phyloP scores from a whole-genome alignment of 92 coral and sea anemone genomes.

The Epizoanthus fatuus region DNA sequence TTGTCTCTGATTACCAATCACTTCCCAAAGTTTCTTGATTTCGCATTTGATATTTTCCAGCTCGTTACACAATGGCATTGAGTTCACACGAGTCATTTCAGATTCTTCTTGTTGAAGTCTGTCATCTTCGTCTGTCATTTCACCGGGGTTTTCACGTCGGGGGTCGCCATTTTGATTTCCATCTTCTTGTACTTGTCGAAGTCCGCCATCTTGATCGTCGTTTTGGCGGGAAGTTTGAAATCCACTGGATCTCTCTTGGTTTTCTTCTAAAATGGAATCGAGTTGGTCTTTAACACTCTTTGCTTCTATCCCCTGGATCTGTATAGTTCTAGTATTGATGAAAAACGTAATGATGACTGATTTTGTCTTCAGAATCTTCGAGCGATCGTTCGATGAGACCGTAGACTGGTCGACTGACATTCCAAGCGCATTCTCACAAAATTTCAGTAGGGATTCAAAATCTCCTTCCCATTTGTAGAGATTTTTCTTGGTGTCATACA shows the following conservation, averaged over 20 bases:
- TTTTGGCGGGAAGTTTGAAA: too few species aligned
- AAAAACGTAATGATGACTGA: background rate
- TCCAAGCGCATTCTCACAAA: too few species aligned
- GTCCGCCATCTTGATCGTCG: too few species aligned
- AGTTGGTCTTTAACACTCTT: background rate
- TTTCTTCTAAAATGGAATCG: background rate
- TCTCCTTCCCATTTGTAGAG: too few species aligned
- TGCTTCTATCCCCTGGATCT: too few species aligned
- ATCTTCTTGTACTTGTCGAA: too few species aligned
- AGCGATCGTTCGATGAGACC: too few species aligned
- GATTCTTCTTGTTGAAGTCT: too few species aligned
- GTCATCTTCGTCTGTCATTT: slow-evolving; percentile 18
- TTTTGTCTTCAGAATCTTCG: background rate
- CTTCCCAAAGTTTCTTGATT: background rate
- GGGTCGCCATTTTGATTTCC: background rate
- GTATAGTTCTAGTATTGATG: too few species aligned
- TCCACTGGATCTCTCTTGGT: background rate
- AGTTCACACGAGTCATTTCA: background rate
- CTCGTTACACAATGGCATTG: slow-evolving; percentile 27
- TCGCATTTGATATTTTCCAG: slow-evolving; percentile 17
- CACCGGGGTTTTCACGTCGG: background rate
- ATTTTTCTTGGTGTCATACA: too few species aligned
- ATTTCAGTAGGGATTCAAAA: too few species aligned
- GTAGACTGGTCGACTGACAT: too few species aligned
- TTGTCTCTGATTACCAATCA: slow-evolving; percentile 15